Evolutionary conservation across 2,113 vertebrate genomes (phyloP), one percentile per base, ranked within the genome.

Genomic region (Nothoprocta pentlandii): DNA sequence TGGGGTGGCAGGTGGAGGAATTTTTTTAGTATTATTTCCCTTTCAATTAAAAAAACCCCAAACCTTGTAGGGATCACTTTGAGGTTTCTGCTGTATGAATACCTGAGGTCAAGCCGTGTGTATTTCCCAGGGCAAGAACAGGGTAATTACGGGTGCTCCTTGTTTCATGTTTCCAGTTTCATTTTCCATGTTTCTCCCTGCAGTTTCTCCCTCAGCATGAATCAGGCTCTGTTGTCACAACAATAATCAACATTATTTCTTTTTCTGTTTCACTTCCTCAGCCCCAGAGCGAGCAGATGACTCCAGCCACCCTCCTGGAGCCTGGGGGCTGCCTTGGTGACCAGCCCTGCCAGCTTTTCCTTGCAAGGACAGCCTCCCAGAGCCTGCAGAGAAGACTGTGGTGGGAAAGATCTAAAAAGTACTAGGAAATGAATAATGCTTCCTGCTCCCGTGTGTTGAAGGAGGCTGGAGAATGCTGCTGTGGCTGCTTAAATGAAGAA

Each of bases 231-330:
- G 78, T 93, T 51, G 42, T 93, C 10, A 0, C 41, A 63, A 95
- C 83, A 86, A 96, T 76, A 16, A 68, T 90, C 95, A 82, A 83
- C 93, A 92, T 74, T 19, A 74, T 61, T 94, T 84, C 41, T 9
- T 89, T 94, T 77, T 81, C 6, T 49, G 49, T 54, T 56, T 56
- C 16, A 78, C 16, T 90, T 53, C 42, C 84, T 54, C 1, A 12
- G 90, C 68, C 68, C 56, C 58, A 1, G 41, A 66, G 69, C 89
- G 90, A 87, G 83, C 69, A 34, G 82, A 88, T 93, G 92, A 90
- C 86, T 93, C 80, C 64, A 10, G 0, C 25, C 3, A 3, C 23
- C 63, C 74, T 70, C 82, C 74, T 94, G 54, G 53, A 86, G 8
- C 54, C 67, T 32, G 64, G 76, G 47, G 47, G 28, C 54, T 59